Evolutionary conservation across 2,113 vertebrate species (phyloP).

Genomic region (Ovis aries): DNA sequence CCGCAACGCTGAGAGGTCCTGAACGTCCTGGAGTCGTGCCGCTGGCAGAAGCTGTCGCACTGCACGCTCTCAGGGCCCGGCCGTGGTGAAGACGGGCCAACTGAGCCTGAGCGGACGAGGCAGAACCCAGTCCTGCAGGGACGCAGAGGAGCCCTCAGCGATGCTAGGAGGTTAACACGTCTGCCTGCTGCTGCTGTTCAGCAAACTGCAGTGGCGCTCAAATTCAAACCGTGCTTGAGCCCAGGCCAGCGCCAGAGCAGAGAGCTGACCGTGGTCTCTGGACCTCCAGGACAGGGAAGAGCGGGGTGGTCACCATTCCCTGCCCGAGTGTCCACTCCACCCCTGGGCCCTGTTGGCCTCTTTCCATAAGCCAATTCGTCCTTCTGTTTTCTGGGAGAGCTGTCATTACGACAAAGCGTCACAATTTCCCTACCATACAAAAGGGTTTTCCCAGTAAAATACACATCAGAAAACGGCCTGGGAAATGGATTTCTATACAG

Average conservation of each 20-base stretch:
- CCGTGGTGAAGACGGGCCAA: neutral
- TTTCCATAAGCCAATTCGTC: neutral
- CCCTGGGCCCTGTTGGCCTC: fast-evolving
- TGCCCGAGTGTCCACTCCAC: neutral
- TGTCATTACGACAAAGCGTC: neutral
- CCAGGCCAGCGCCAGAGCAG: neutral
- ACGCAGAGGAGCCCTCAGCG: fast-evolving
- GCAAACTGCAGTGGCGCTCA: neutral
- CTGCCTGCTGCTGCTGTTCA: neutral
- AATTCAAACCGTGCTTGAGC: neutral
- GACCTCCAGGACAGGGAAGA: neutral
- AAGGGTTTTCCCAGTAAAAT: neutral
- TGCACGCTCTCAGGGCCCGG: fast-evolving
- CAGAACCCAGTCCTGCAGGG: neutral
- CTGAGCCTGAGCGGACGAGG: fast-evolving
- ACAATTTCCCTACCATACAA: neutral
- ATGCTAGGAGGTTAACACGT: fast-evolving
- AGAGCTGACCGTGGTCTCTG: neutral
- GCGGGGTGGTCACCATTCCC: neutral
- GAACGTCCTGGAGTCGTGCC: neutral
- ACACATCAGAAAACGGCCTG: neutral
- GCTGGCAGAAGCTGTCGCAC: fast-evolving
- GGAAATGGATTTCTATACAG: neutral
- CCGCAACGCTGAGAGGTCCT: fast-evolving
- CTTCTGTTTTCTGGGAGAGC: neutral